These are phyloP conservation scores for Zaprionus ornatus DNA, from an alignment of 1,140 invertebrate species.

Conservation along the genomic window DNA sequence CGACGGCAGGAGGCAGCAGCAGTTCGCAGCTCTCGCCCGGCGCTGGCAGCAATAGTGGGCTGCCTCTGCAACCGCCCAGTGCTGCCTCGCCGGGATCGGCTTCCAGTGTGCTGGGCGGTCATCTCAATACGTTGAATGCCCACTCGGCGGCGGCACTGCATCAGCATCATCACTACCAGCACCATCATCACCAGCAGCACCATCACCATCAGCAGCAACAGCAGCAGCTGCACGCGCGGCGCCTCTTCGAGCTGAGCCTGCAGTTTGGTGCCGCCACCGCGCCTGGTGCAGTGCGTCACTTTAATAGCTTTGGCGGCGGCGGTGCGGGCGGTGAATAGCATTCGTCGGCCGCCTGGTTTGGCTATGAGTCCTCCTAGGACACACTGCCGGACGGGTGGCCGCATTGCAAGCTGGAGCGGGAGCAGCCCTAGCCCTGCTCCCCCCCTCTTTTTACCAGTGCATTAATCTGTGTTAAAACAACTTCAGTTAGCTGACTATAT, in stretches of 20 bases:
- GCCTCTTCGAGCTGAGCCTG: slow-evolving; percentile 82
- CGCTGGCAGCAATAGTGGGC: slow-evolving; percentile 64
- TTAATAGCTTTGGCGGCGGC: slow-evolving; percentile 79
- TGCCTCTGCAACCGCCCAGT: slow-evolving; percentile 71
- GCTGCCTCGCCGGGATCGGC: slow-evolving; percentile 74
- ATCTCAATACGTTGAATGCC: slow-evolving; percentile 59
- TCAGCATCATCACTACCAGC: slow-evolving; percentile 78
- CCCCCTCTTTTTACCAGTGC: slow-evolving; percentile 68
- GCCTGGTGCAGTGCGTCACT: slow-evolving; percentile 77
- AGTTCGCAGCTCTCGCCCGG: slow-evolving; percentile 75
- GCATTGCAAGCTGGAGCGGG: slow-evolving; percentile 48
- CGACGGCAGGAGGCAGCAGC: slow-evolving; percentile 50
- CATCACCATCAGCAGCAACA: slow-evolving; percentile 83
- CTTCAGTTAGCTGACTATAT: slow-evolving; percentile 26
- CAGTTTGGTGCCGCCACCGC: slow-evolving; percentile 82
- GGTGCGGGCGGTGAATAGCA: slow-evolving; percentile 80
- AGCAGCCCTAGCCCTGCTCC: slow-evolving; percentile 44
- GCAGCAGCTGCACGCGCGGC: slow-evolving; percentile 81
- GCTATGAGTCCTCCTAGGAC: slow-evolving; percentile 82
- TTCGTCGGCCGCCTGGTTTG: slow-evolving; percentile 82
- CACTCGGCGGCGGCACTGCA: slow-evolving; percentile 69
- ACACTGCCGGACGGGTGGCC: slow-evolving; percentile 60
- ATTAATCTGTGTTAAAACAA: slow-evolving; percentile 82
- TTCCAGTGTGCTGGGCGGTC: slow-evolving; percentile 64
- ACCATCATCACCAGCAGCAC: slow-evolving; percentile 79